Conservation (phyloP, 2,888 invertebrate genomes). For the Ophion slaviceki region DNA sequence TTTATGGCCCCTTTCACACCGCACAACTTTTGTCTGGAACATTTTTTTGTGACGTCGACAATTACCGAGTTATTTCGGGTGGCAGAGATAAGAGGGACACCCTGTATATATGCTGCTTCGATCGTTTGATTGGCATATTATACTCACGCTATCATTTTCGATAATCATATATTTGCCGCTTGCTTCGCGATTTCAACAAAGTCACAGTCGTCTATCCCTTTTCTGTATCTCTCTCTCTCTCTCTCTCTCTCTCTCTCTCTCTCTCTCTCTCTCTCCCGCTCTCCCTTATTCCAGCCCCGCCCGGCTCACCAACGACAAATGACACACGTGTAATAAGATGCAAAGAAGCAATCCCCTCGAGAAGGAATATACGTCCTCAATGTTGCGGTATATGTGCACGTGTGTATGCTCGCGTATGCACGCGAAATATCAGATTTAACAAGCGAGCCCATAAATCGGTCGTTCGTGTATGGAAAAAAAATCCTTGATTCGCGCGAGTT, state of each 20-base stretch:
- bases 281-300: not conserved
- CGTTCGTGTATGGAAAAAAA: constrained; percentile 58
- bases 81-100: not conserved
- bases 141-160: constrained; percentile 37
- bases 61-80: no score
- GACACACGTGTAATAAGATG: constrained; percentile 34
- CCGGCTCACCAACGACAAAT: not conserved
- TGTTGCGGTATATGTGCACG: not conserved
- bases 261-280: not conserved
- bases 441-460: constrained; percentile 48
- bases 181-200: constrained; percentile 53
- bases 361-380: constrained; percentile 3
- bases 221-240: not conserved
- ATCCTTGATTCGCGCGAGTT: constrained; percentile 40
- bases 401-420: not conserved
- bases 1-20: no score
- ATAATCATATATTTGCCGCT: constrained; percentile 47
- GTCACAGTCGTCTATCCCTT: constrained; percentile 7
- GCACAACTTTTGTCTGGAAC: no score
- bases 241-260: not conserved
- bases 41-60: no score
- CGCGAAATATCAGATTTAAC: constrained; percentile 26
- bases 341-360: constrained; percentile 18
- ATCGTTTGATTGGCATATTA: constrained; percentile 33
- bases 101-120: not conserved